These are phyloP conservation scores for Mastomys coucha DNA, from an alignment of 2,113 vertebrate genomes.

Conservation along the genomic window DNA sequence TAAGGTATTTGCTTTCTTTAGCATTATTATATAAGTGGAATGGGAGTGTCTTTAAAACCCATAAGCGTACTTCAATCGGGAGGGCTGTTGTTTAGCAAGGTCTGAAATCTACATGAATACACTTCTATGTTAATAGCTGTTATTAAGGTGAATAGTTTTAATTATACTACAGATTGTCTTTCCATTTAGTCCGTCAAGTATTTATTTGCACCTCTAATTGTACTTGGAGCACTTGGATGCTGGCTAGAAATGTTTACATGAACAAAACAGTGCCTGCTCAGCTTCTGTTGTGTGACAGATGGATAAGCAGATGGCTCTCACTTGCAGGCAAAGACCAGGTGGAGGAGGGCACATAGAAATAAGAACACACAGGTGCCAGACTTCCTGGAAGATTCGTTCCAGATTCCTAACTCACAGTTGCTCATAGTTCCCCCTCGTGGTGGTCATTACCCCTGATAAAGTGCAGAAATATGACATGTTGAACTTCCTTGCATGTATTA, in stretches of 20 bases:
- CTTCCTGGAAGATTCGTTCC: neutral
- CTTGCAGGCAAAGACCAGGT: neutral
- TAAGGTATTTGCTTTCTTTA: neutral
- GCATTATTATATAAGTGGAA: neutral
- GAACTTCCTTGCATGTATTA: neutral
- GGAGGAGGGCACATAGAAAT: neutral
- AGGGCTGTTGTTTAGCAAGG: neutral
- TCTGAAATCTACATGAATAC: conserved; percentile 12
- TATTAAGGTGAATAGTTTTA: neutral
- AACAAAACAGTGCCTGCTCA: neutral
- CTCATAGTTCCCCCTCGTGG: neutral
- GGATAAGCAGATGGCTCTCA: neutral
- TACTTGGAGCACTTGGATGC: neutral
- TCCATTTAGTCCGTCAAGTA: neutral
- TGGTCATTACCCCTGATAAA: neutral
- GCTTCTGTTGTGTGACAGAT: neutral
- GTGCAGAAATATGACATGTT: neutral
- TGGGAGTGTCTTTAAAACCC: neutral
- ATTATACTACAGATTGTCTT: neutral
- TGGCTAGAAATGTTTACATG: neutral
- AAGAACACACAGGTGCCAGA: neutral
- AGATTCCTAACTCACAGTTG: neutral
- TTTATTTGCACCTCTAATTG: neutral
- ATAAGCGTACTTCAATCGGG: neutral
- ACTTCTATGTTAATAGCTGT: neutral